A percentile compares a stretch with the other conserved stretches of the same genome.
phyloP scores from a whole-genome alignment of 92 coral and sea anemone species.

The Bergia sp. region DNA sequence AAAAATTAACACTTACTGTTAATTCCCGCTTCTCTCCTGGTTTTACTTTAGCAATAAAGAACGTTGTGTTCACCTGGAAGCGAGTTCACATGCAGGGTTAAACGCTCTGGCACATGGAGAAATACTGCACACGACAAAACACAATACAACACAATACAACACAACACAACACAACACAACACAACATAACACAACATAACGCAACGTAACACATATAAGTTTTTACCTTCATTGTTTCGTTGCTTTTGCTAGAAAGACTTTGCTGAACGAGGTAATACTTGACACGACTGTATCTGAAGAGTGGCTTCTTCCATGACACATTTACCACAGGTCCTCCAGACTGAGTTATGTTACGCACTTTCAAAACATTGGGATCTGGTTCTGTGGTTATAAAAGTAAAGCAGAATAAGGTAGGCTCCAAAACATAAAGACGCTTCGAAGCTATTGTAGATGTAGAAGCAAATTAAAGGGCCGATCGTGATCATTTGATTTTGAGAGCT shows the following conservation, averaged over 20 bases:
- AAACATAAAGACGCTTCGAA: neutral
- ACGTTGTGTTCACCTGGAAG: slow-evolving; percentile 15
- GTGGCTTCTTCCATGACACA: slow-evolving; percentile 30
- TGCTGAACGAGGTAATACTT: slow-evolving; percentile 9
- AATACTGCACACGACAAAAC: neutral
- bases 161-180: neutral
- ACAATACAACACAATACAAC: neutral
- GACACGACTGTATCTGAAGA: slow-evolving; percentile 14
- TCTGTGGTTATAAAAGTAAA: neutral
- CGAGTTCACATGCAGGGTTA: neutral
- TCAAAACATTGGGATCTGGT: slow-evolving; percentile 15
- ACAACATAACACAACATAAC: neutral
- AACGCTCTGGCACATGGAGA: neutral
- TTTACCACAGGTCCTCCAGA: neutral
- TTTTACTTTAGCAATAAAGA: slow-evolving; percentile 2
- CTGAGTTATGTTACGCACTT: slow-evolving; percentile 2
- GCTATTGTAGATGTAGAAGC: neutral
- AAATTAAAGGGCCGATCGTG: neutral
- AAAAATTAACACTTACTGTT: neutral
- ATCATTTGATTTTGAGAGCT: too few species aligned
- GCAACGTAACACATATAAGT: neutral
- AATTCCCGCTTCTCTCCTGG: slow-evolving; percentile 16
- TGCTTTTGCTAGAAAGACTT: neutral
- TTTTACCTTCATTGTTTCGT: neutral
- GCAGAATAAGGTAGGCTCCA: neutral